Base-by-base conservation (phyloP, 2,113 vertebrate species). In the Toxotes jaculatrix region DNA sequence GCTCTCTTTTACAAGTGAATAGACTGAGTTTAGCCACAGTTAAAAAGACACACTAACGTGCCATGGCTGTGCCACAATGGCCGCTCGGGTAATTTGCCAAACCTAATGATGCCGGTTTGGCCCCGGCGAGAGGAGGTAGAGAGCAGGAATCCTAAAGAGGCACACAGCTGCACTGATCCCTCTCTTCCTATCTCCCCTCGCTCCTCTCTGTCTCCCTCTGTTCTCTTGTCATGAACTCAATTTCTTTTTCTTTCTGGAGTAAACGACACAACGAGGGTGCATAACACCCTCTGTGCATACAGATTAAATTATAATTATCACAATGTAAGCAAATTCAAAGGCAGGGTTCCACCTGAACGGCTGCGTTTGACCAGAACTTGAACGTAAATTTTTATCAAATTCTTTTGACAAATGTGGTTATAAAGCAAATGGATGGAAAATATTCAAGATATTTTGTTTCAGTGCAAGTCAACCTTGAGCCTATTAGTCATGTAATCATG, bases 71-170 rank as follows among this genome's bases (percentile, higher is more conserved):
- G 64, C 91, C 89, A 96, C 93, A 95, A 92, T 91, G 91, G 87
- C 80, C 72, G 88, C 88, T 85, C 84, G 90, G 91, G 95, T 93
- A 91, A 94, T 95, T 93, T 94, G 94, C 93, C 93, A 94, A 93
- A 93, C 87, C 93, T 95, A 95, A 96, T 95, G 95, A 95, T 95
- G 91, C 92, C 93, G 88, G 90, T 90, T 93, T 93, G 94, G 92
- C 94, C 88, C 87, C 80, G 86, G 92, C 69, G 43, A 90, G 83
- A 92, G 89, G 89, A 90, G 90, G 86, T 87, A 79, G 89, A 93
- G 92, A 93, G 93, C 92, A 88, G 93, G 95, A 96, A 96, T 96
- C 93, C 94, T 95, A 95, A 95, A 95, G 89, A 95, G 94, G 88
- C 79, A 49, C 88, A 55, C 96, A 96, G 94, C 94, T 93, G 91